Evolutionary conservation across 2,888 invertebrate genomes (phyloP).

Genomic region (Eulithis prunata): DNA sequence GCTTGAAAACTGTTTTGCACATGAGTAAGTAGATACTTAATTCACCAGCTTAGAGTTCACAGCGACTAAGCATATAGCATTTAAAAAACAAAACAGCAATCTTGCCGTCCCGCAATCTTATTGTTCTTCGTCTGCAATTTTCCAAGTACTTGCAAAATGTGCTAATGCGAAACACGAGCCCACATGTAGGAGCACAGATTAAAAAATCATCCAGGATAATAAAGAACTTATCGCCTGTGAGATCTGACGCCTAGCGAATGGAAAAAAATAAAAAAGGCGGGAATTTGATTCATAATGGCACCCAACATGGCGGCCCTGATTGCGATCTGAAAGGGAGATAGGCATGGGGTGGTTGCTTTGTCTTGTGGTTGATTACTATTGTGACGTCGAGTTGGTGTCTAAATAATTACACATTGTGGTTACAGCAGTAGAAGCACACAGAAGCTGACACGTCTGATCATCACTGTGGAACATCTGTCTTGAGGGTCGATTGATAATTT

Average conservation of each 20-base stretch:
- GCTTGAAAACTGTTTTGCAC: no score
- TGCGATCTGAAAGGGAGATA: constrained; percentile 78
- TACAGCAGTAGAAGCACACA: background rate
- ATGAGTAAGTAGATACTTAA: background rate
- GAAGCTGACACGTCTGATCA: constrained; percentile 11
- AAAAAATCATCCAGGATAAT: constrained; percentile 83
- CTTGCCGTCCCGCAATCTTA: constrained; percentile 21
- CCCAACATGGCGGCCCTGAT: constrained; percentile 79
- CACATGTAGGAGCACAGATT: constrained; percentile 67
- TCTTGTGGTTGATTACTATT: constrained; percentile 69
- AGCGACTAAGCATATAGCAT: constrained; percentile 5
- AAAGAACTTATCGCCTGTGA: constrained; percentile 80
- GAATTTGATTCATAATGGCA: constrained; percentile 81
- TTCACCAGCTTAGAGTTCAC: constrained; percentile 4
- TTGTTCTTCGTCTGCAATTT: constrained; percentile 29
- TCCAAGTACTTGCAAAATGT: constrained; percentile 50
- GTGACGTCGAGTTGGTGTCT: constrained; percentile 26
- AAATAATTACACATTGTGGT: constrained; percentile 21
- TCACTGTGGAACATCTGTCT: constrained; percentile 8
- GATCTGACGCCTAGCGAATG: constrained; percentile 75
- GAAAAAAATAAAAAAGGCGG: constrained; percentile 76
- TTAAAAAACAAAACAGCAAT: constrained; percentile 26
- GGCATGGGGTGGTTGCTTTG: constrained; percentile 73
- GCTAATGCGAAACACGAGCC: constrained; percentile 68
- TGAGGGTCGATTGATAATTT: background rate